Percentiles rank a stretch among this genome's conserved stretches.
These are phyloP conservation scores for Pempheris klunzingeri DNA, from an alignment of 2,797 vertebrate genomes.

Conservation along the genomic window DNA sequence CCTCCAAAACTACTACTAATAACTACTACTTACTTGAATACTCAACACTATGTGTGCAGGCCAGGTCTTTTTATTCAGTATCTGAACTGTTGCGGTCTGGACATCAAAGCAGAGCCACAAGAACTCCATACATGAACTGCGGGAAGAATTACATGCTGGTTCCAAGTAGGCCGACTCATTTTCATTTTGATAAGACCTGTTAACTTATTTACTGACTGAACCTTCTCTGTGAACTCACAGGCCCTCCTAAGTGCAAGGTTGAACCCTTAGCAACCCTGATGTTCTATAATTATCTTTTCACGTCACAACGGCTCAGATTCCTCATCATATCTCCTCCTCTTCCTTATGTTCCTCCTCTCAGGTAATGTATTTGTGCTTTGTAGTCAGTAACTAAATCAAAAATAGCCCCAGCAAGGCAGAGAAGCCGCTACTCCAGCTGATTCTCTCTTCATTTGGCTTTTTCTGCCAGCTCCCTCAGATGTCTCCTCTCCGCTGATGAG, in stretches of 20 bases:
- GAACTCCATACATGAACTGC: not conserved
- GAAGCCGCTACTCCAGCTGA: conserved; percentile 34
- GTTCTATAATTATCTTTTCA: conserved; percentile 63
- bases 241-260: conserved; percentile 3
- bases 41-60: not conserved
- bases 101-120: conserved; percentile 20
- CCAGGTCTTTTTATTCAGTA: not conserved
- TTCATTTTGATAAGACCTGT: conserved; percentile 29
- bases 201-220: conserved; percentile 50
- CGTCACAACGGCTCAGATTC: conserved; percentile 48
- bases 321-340: conserved; percentile 45
- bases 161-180: not conserved
- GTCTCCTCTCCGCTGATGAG: conserved; percentile 63
- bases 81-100: conserved; percentile 5
- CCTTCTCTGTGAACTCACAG: conserved; percentile 22
- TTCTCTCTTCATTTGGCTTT: conserved; percentile 40
- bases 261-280: conserved; percentile 34
- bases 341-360: conserved; percentile 31
- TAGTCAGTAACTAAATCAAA: conserved; percentile 63
- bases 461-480: conserved; percentile 52
- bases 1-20: no score
- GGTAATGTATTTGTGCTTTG: conserved; percentile 43
- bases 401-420: conserved; percentile 57
- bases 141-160: not conserved
- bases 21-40: not conserved